Evolutionary conservation across 92 coral and sea anemone species (phyloP).

Genomic region (Anthopleura xanthogrammica): DNA sequence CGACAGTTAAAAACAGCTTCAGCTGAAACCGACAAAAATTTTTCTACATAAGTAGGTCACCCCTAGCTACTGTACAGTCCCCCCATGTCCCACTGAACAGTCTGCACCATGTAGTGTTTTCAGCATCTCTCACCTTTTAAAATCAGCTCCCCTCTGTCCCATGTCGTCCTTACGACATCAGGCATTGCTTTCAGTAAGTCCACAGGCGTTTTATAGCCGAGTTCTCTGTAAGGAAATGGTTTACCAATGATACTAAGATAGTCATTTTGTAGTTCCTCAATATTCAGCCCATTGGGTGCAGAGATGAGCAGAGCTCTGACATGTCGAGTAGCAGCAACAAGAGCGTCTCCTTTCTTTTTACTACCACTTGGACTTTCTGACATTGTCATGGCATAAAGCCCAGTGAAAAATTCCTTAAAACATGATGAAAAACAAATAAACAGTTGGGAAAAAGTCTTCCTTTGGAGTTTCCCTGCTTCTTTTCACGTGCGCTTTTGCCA

Average conservation of each 20-base stretch:
- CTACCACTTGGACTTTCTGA: slow-evolving; percentile 50
- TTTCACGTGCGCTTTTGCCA: slow-evolving; percentile 23
- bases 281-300: slow-evolving; percentile 87
- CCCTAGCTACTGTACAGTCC: too few species aligned
- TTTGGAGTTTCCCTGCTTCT: background rate
- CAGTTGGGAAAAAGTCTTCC: background rate
- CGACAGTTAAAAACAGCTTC: too few species aligned
- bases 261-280: slow-evolving; percentile 85
- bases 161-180: slow-evolving; percentile 79
- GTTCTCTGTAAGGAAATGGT: slow-evolving; percentile 82
- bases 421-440: slow-evolving; percentile 9
- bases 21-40: too few species aligned
- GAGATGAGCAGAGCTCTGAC: slow-evolving; percentile 91
- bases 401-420: background rate
- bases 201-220: slow-evolving; percentile 65
- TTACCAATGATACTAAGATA: slow-evolving; percentile 79
- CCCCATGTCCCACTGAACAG: too few species aligned
- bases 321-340: slow-evolving; percentile 60
- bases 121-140: slow-evolving; percentile 35
- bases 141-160: slow-evolving; percentile 74
- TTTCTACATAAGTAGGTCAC: too few species aligned
- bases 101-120: too few species aligned
- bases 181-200: slow-evolving; percentile 88
- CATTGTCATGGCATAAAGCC: slow-evolving; percentile 21
- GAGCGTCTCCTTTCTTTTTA: slow-evolving; percentile 42